Base-by-base conservation (phyloP, 2,888 invertebrate species). In the Spisula subtruncata region DNA sequence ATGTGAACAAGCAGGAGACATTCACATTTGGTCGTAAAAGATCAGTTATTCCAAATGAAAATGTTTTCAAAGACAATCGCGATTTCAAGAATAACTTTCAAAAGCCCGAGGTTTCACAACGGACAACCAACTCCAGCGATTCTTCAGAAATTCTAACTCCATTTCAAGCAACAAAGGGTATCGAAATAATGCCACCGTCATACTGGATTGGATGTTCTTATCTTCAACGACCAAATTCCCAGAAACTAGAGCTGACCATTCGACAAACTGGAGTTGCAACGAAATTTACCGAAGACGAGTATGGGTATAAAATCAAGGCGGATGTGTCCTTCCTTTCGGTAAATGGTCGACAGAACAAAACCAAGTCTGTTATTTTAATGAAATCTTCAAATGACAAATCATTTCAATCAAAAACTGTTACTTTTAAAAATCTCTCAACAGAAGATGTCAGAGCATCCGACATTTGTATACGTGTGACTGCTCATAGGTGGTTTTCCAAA, bases 201-300 rank as follows among this genome's bases (percentile, higher is more conserved):
- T 83, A 83, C 71, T 83, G 83, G 83, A 12, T 83, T 25, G 83
- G 83, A 71, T 83, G 83, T 71, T 83, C 66, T 4, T 83, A 83
- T 60, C n/a, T 48, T 41, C 46, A 71, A 25, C 46, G 25, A 46
- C 83, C 66, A 16, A 10, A 41, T 2, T 46, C 66, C n/a, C 2
- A 71, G 48, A 71, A 25, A n/a, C n/a, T 83, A 5, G 83, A 41
- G 16, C 16, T 83, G 60, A 71, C 71, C 0, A 46, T 83, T 18
- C 66, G 83, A 41, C 83, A 83, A 46, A 83, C 83, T 46, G 83
- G 83, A 8, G 71, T 83, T 6, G n/a, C 35, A 20, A 25, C 83
- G 56, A 46, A 71, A 35, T 14, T 71, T 35, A 71, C 46, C 14
- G 41, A 56, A 41, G n/a, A 29, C 16, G 56, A 60, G 8, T 25